Evolutionary conservation across 2,113 vertebrate species (phyloP).

Genomic region (Podiceps cristatus): DNA sequence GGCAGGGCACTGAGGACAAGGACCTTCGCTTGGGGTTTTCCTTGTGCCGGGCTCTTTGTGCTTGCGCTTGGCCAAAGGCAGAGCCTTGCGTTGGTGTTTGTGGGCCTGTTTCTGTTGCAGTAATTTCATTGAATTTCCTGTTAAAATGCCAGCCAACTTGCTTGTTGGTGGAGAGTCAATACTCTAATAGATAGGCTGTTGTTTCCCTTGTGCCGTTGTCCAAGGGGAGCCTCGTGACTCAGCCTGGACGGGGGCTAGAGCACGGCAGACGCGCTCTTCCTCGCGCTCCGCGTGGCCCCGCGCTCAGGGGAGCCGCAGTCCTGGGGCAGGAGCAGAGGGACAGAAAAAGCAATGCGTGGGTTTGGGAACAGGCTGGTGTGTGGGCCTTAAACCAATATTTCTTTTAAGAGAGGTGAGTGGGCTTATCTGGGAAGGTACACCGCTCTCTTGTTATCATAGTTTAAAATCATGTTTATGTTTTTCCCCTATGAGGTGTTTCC

Average conservation of each 20-base stretch:
- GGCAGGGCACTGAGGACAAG: neutral
- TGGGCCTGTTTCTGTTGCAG: slow-evolving; percentile 12
- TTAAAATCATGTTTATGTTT: neutral
- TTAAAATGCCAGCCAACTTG: slow-evolving; percentile 19
- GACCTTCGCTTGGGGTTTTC: neutral
- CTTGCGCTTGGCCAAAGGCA: neutral
- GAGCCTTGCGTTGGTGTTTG: neutral
- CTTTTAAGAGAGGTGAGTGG: neutral
- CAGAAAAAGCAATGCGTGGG: accelerated
- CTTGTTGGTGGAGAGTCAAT: neutral
- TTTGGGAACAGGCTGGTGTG: neutral
- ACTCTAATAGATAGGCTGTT: neutral
- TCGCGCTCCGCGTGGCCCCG: accelerated
- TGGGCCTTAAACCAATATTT: neutral
- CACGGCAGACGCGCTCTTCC: neutral
- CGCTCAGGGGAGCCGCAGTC: neutral
- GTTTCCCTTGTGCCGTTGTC: neutral
- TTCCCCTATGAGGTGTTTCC: neutral
- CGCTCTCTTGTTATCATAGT: neutral
- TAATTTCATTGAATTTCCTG: slow-evolving; percentile 14
- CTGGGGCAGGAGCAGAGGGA: neutral
- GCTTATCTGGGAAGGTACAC: neutral
- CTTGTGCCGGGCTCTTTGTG: neutral
- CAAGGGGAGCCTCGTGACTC: neutral
- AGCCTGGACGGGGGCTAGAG: neutral